Evolutionary conservation across 2,113 vertebrate species (phyloP).

Genomic region (Vulpes ferrilata): DNA sequence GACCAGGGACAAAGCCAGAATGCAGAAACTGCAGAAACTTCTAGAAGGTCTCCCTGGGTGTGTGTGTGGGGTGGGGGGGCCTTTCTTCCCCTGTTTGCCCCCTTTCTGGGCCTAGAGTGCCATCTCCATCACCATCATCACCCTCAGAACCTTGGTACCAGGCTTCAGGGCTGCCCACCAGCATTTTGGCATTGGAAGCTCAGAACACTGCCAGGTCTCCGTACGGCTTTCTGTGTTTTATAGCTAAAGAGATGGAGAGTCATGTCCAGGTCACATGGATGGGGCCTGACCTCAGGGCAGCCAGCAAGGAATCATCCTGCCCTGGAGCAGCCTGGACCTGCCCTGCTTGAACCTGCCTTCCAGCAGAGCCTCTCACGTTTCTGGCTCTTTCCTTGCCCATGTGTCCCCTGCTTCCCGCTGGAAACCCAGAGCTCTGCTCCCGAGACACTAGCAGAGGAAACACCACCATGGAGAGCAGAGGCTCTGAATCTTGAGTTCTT

Average conservation of each 20-base stretch:
- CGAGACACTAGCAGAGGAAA: background rate
- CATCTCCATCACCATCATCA: background rate
- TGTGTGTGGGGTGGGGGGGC: accelerated
- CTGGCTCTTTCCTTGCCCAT: background rate
- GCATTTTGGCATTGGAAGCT: background rate
- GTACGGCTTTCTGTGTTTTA: background rate
- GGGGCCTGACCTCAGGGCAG: background rate
- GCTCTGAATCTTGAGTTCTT: background rate
- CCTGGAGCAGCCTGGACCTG: background rate
- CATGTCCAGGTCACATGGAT: background rate
- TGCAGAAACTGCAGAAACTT: background rate
- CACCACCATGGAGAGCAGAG: background rate
- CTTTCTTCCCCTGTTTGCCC: background rate
- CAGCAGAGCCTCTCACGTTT: background rate
- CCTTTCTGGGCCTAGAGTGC: background rate
- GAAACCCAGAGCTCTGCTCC: background rate
- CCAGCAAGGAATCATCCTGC: background rate
- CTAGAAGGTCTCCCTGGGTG: too few species aligned
- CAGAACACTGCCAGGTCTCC: background rate
- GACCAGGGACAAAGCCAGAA: background rate
- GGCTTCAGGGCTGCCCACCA: background rate
- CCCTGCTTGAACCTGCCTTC: background rate
- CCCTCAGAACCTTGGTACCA: background rate
- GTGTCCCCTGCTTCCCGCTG: accelerated
- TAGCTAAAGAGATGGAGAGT: background rate